Evolutionary conservation across 2,888 invertebrate genomes (phyloP).

Genomic region (Aricia artaxerxes): DNA sequence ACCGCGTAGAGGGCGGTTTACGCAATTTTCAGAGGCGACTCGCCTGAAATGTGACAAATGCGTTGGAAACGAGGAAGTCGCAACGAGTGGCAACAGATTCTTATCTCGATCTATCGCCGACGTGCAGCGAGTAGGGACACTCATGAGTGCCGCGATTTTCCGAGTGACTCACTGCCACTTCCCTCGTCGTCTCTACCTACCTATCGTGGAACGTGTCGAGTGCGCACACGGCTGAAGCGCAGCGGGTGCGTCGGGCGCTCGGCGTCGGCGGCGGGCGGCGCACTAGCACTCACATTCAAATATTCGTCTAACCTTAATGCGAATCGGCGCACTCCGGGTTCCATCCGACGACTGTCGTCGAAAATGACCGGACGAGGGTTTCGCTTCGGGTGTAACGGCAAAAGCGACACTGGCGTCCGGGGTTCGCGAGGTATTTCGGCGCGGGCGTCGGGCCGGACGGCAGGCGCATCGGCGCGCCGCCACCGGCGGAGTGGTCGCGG

Average conservation of each 20-base stretch:
- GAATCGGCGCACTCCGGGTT: constrained; percentile 80
- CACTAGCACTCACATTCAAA: constrained; percentile 78
- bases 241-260: constrained; percentile 61
- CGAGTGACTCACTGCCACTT: constrained; percentile 59
- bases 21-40: constrained; percentile 9
- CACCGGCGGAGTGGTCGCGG: constrained; percentile 74
- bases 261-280: constrained; percentile 58
- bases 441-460: constrained; percentile 70
- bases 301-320: constrained; percentile 80
- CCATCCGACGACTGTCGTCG: constrained; percentile 77
- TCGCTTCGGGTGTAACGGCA: constrained; percentile 69
- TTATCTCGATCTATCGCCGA: constrained; percentile 2
- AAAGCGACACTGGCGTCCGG: constrained; percentile 57
- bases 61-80: neutral
- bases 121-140: constrained; percentile 21
- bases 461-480: constrained; percentile 76
- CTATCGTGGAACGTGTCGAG: constrained; percentile 58
- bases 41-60: constrained; percentile 2
- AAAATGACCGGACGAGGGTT: constrained; percentile 72
- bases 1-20: constrained; percentile 22
- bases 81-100: neutral
- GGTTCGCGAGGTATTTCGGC: constrained; percentile 55
- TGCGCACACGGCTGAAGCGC: constrained; percentile 65
- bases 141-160: constrained; percentile 35
- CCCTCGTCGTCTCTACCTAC: constrained; percentile 66